Percentiles rank a stretch among this genome's conserved stretches.
Conservation (phyloP, 2,113 vertebrate genomes). For the Ailurus styani region DNA sequence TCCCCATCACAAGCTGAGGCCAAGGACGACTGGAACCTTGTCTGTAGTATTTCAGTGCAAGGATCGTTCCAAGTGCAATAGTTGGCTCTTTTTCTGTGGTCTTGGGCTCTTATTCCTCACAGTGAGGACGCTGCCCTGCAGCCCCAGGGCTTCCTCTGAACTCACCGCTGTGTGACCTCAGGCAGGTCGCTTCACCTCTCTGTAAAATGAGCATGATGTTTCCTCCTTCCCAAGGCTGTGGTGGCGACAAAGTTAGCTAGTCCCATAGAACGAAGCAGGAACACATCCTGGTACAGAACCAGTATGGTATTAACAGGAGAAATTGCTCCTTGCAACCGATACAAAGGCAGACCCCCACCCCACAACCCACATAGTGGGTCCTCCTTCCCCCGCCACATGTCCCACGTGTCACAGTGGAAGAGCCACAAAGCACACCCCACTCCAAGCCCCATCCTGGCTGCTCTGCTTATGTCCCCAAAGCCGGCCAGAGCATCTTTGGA, state of each 20-base stretch:
- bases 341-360: not conserved
- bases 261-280: not conserved
- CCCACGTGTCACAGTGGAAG: not conserved
- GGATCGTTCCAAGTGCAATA: fast-evolving
- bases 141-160: fast-evolving
- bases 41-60: fast-evolving
- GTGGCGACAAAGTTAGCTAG: not conserved
- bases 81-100: fast-evolving
- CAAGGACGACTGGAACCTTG: not conserved
- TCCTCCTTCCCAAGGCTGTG: not conserved
- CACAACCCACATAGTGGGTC: not conserved
- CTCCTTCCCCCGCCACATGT: fast-evolving
- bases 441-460: not conserved
- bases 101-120: fast-evolving
- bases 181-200: not conserved
- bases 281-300: not conserved
- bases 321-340: not conserved
- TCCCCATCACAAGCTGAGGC: not conserved
- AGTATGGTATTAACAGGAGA: not conserved
- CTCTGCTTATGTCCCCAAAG: not conserved
- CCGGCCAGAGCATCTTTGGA: fast-evolving
- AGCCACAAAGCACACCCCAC: fast-evolving
- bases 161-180: not conserved
- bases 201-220: not conserved
- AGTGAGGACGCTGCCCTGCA: fast-evolving